Conservation (phyloP, 2,888 invertebrate genomes). For the Synanthedon vespiformis region DNA sequence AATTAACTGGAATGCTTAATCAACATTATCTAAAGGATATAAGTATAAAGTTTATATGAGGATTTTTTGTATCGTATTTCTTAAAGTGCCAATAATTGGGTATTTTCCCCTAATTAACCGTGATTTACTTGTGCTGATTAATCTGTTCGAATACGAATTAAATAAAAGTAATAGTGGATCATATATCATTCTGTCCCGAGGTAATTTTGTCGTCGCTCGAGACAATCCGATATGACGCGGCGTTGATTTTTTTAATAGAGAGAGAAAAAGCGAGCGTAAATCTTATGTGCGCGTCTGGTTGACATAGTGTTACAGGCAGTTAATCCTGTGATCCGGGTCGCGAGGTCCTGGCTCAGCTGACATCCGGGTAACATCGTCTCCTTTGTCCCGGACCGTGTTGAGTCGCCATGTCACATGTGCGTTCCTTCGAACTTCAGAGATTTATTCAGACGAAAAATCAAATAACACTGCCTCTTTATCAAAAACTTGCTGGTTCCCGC, state of each 20-base stretch:
- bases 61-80: too few relatives aligned
- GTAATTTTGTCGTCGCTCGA: neutral
- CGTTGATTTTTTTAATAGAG: constrained; percentile 29
- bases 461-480: neutral
- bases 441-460: constrained; percentile 6
- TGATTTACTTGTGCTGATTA: neutral
- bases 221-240: neutral
- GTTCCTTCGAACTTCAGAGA: constrained; percentile 9
- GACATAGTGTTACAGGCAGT: constrained; percentile 61
- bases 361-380: constrained; percentile 33
- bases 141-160: neutral
- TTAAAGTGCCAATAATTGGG: too few relatives aligned
- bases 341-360: constrained; percentile 39
- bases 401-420: constrained; percentile 37
- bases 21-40: too few relatives aligned
- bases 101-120: too few relatives aligned
- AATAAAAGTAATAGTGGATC: neutral
- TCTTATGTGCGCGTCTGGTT: constrained; percentile 49
- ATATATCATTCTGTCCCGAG: neutral
- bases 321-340: constrained; percentile 59
- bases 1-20: too few relatives aligned
- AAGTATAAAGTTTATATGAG: too few relatives aligned
- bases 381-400: constrained; percentile 34
- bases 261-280: constrained; percentile 53
- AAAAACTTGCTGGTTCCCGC: too few relatives aligned